Percentiles rank a stretch among this genome's conserved stretches.
Evolutionary conservation across 2,113 vertebrate genomes (phyloP).

Genomic region (Chascanopsetta lugubris): DNA sequence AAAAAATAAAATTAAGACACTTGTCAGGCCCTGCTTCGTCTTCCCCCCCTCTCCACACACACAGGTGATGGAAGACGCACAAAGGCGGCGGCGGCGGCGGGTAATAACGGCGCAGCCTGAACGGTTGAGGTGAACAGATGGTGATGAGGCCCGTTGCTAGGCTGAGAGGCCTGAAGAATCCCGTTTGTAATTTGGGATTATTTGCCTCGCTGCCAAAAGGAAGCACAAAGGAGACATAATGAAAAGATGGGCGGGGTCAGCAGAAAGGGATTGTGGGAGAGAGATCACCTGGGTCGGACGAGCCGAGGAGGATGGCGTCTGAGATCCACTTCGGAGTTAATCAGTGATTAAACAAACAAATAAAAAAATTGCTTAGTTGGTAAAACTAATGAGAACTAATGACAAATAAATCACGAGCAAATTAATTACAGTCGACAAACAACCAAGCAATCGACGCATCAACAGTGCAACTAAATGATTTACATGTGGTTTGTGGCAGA

Average conservation of each 20-base stretch:
- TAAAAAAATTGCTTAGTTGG: neutral
- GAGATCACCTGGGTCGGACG: slow-evolving; percentile 87
- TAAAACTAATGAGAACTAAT: neutral
- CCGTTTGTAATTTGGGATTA: slow-evolving; percentile 77
- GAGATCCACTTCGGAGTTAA: slow-evolving; percentile 47
- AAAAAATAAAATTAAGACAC: slow-evolving; percentile 50
- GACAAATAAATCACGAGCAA: neutral
- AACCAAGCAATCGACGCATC: neutral
- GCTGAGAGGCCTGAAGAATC: slow-evolving; percentile 31
- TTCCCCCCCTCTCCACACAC: slow-evolving; percentile 19
- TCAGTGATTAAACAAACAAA: neutral
- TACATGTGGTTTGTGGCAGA: neutral
- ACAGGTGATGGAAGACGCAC: slow-evolving; percentile 62
- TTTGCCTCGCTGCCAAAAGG: slow-evolving; percentile 86
- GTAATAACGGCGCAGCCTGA: slow-evolving; percentile 1
- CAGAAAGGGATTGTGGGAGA: slow-evolving; percentile 83
- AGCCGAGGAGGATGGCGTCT: slow-evolving; percentile 82
- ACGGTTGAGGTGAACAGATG: slow-evolving; percentile 58
- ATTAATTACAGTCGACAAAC: slow-evolving; percentile 1
- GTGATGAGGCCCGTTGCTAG: slow-evolving; percentile 53
- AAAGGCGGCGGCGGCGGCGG: slow-evolving; percentile 8
- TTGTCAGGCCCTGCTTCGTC: slow-evolving; percentile 29
- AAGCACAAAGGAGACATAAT: slow-evolving; percentile 71
- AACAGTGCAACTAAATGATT: neutral
- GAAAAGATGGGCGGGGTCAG: slow-evolving; percentile 75